Base-by-base conservation (phyloP, 2,797 vertebrate species). In the Pseudopleuronectes americanus region DNA sequence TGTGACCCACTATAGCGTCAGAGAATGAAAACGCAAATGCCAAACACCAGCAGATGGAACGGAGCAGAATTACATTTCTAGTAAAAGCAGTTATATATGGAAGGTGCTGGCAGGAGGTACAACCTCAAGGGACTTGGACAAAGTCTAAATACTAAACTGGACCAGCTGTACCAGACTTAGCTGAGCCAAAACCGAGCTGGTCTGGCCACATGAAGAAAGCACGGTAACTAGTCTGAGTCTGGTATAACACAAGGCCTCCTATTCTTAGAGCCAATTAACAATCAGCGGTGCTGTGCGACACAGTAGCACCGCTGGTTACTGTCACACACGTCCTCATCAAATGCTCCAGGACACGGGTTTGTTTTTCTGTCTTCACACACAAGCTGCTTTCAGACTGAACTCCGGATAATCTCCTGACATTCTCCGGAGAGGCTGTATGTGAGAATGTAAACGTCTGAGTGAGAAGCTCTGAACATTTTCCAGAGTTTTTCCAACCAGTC, bases 201-300 rank as follows among this genome's bases (percentile, higher is more conserved):
- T 74, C 78, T 71, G 86, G 79, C 80, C 71, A 49, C 2, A 61
- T 10, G 72, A 82, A 70, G 62, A 73, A 68, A 81, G 76, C 75
- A 59, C 77, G 41, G 70, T 65, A 31, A 47, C 81, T 74, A 56
- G 75, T 74, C 72, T 78, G 76, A n/a, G 62, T 57, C 77, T 22
- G 56, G 31, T 13, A 33, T 23, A 13, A 45, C 57, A 45, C 80
- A 83, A 67, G 61, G 73, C 49, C 68, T 76, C 83, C 77, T 91
- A 88, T 90, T 87, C 87, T 89, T 81, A 85, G 85, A 84, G 41
- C 21, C 68, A 87, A 89, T 88, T 87, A 87, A 74, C 90, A 71
- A 64, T 66, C 60, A 82, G 80, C 78, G 74, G 70, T 76, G 79
- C 62, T 21, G 10, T 38, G 76, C 16, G 6, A 52, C 57, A 31